Base-by-base conservation (phyloP, 2,113 vertebrate genomes). In the Festucalex cinctus region DNA sequence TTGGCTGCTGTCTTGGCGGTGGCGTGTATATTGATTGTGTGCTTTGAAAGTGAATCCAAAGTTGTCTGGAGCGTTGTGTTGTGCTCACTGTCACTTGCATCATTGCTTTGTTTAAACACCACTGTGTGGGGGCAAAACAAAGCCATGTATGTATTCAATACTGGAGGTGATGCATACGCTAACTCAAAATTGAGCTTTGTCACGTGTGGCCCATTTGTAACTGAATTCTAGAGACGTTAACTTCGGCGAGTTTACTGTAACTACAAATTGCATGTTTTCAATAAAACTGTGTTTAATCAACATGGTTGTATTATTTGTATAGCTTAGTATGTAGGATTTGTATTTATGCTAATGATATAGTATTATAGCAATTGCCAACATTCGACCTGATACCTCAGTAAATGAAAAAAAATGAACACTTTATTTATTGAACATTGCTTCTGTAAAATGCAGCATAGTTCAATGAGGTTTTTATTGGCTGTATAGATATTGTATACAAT, bases 131-230 rank as follows among this genome's bases (percentile, higher is more conserved):
- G 20, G 48, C 9, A 26, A 48, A 19, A 74, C 32, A 69, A 63
- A 70, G 19, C 35, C 17, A 1, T 64, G 36, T 51, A 1, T 64
- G 36, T 51, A 68, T 65, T n/a, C n/a, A 68, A 61, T 73, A 66
- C 46, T 32, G 53, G 67, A 63, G 48, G 65, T 80, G 48, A 74
- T 79, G 70, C 73, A 73, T 65, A 73, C 75, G 60, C 64, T 71
- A 69, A 71, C 70, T 76, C 17, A 37, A 54, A 54, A 80, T 57
- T 65, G 63, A 69, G 67, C 39, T 69, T 66, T 68, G 63, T 71
- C 68, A 66, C 74, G 79, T 80, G 64, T 74, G 72, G 60, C 71
- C 71, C 19, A 77, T 80, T 75, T 83, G 49, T 74, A 82, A 87
- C 82, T 66, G 3, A 44, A 14, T 49, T 19, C 48, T 51, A 22